Conservation (phyloP, 30 jellyfish, hydroid and myxozoan genomes). For the Cassiopea andromeda region DNA sequence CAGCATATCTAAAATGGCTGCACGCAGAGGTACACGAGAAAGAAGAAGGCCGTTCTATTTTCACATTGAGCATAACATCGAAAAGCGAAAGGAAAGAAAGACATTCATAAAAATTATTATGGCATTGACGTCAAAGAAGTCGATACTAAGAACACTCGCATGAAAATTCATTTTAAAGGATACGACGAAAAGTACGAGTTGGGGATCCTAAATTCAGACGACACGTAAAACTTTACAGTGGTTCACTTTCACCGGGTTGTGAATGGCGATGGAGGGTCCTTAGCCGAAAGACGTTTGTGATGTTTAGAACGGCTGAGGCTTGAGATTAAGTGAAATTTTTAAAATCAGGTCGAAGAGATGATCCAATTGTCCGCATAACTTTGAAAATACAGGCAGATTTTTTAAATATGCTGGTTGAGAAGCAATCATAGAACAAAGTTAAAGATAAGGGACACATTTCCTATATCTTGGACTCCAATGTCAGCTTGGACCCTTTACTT, state of each 20-base stretch:
- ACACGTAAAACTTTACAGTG: background rate
- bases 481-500: background rate
- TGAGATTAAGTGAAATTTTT: background rate
- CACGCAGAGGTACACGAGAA: too few relatives aligned
- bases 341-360: background rate
- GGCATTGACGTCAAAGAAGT: too few relatives aligned
- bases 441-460: background rate
- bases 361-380: background rate
- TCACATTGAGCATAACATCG: too few relatives aligned
- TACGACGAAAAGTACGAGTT: background rate
- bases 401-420: background rate
- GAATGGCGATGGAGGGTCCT: too few relatives aligned
- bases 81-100: too few relatives aligned
- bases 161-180: too few relatives aligned
- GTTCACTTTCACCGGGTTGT: background rate
- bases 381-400: background rate
- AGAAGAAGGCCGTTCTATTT: too few relatives aligned
- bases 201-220: background rate
- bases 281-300: too few relatives aligned
- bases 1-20: too few relatives aligned
- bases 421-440: background rate
- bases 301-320: background rate
- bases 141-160: too few relatives aligned
- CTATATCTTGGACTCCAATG: background rate
- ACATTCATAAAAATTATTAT: too few relatives aligned